phyloP scores from a whole-genome alignment of 2,113 vertebrate species.

The Larimichthys crocea region DNA sequence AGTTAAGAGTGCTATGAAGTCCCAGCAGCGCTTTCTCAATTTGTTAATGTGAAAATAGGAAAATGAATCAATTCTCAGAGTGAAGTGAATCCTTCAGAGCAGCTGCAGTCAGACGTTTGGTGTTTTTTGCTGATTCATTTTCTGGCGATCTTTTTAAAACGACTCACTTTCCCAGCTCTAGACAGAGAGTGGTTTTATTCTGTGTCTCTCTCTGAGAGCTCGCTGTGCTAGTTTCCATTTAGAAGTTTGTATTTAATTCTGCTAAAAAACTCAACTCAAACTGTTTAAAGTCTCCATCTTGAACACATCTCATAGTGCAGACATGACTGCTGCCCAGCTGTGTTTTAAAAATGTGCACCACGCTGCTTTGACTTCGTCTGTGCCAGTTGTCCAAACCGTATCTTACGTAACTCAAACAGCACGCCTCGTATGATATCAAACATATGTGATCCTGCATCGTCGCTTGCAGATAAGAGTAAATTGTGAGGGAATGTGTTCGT shows the following conservation, averaged over 20 bases:
- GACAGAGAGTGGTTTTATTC: too few relatives aligned
- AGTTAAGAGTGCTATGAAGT: neutral
- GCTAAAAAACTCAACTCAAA: neutral
- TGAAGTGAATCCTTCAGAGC: neutral
- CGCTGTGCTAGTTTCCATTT: neutral
- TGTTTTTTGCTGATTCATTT: neutral
- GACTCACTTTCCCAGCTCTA: neutral
- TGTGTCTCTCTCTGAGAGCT: neutral
- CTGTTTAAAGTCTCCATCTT: conserved; percentile 6
- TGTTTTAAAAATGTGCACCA: neutral
- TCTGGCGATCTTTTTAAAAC: neutral
- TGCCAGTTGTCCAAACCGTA: neutral
- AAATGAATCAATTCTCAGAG: neutral
- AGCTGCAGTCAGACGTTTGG: neutral
- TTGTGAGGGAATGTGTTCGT: neutral
- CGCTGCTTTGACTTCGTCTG: neutral
- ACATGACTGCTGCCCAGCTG: neutral
- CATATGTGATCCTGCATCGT: neutral
- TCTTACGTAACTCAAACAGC: neutral
- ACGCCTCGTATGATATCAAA: neutral
- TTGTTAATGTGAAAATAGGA: neutral
- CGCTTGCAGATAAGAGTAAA: neutral
- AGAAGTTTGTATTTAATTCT: neutral
- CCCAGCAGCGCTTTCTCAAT: too few relatives aligned
- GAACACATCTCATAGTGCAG: neutral